These are phyloP conservation scores for Apodemia zela DNA, from an alignment of 2,888 invertebrate genomes.

Conservation along the genomic window DNA sequence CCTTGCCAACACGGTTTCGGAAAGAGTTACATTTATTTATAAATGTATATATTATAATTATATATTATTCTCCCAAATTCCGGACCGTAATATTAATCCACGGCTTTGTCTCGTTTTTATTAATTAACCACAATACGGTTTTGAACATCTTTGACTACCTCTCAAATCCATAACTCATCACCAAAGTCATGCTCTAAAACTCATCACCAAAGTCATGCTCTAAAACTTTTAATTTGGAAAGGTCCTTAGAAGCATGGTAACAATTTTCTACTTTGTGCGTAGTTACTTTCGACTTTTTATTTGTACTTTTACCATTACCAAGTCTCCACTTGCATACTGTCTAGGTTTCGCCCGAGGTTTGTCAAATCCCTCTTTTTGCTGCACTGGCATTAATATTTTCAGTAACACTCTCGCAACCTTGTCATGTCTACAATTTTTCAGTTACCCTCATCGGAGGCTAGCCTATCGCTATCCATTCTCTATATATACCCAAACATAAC, in stretches of 20 bases:
- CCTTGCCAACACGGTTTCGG: background rate
- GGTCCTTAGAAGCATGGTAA: slow-evolving; percentile 28
- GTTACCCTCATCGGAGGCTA: background rate
- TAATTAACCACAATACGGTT: slow-evolving; percentile 28
- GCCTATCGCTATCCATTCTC: slow-evolving; percentile 4
- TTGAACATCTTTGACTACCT: slow-evolving; percentile 24
- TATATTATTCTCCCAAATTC: slow-evolving; percentile 13
- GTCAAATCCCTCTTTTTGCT: background rate
- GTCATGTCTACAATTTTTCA: slow-evolving; percentile 3
- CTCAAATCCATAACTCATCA: slow-evolving; percentile 26
- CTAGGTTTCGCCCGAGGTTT: background rate
- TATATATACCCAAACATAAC: slow-evolving; percentile 34
- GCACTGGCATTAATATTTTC: slow-evolving; percentile 2
- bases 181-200: no score
- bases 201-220: slow-evolving; percentile 24
- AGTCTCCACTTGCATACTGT: slow-evolving; percentile 25
- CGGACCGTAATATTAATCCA: slow-evolving; percentile 28
- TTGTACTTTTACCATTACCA: slow-evolving; percentile 28
- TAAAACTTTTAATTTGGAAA: slow-evolving; percentile 25
- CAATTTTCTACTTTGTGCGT: slow-evolving; percentile 28
- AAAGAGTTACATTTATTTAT: no score
- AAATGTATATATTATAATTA: no score
- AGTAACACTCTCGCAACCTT: background rate
- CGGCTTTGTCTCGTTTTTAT: no score
- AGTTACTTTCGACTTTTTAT: slow-evolving; percentile 28